A percentile compares a stretch with the other conserved stretches of the same genome.
phyloP scores from a whole-genome alignment of 2,797 vertebrate genomes.

The Schizopygopsis malacanthus region DNA sequence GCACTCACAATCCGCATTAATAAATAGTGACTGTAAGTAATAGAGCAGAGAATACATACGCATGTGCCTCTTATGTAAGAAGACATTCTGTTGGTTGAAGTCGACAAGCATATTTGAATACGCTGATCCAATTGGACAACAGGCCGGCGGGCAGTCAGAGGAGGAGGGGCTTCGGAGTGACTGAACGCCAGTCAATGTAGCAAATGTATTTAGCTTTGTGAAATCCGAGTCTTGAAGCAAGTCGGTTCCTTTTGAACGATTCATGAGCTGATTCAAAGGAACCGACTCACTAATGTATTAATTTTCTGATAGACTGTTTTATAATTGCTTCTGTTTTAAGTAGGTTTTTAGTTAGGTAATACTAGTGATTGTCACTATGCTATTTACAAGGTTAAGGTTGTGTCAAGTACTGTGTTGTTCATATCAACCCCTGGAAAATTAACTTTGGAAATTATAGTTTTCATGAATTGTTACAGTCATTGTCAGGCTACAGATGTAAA shows the following conservation, averaged over 20 bases:
- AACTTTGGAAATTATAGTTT: not conserved
- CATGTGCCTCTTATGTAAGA: conserved; percentile 71
- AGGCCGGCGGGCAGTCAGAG: not conserved
- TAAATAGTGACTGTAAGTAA: conserved; percentile 32
- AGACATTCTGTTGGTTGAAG: conserved; percentile 71
- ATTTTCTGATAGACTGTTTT: not conserved
- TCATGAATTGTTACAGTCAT: not conserved
- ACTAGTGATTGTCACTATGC: not conserved
- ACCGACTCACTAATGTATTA: not conserved
- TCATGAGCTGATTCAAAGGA: not conserved
- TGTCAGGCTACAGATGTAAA: not conserved
- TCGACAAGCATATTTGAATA: conserved; percentile 71
- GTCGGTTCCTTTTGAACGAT: not conserved
- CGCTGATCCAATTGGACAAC: conserved; percentile 69
- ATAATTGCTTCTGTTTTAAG: not conserved
- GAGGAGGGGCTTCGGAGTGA: conserved; percentile 64
- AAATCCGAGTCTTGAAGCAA: conserved; percentile 12
- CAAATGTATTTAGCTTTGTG: conserved; percentile 54
- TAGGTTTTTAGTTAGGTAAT: not conserved
- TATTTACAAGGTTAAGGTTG: not conserved
- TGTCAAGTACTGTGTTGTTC: not conserved
- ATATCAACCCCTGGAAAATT: not conserved
- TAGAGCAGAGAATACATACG: conserved; percentile 61
- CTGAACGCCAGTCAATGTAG: conserved; percentile 59
- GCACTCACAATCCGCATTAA: conserved; percentile 3